Conservation (phyloP, 2,888 invertebrate genomes). For the Pyrgus malvae region DNA sequence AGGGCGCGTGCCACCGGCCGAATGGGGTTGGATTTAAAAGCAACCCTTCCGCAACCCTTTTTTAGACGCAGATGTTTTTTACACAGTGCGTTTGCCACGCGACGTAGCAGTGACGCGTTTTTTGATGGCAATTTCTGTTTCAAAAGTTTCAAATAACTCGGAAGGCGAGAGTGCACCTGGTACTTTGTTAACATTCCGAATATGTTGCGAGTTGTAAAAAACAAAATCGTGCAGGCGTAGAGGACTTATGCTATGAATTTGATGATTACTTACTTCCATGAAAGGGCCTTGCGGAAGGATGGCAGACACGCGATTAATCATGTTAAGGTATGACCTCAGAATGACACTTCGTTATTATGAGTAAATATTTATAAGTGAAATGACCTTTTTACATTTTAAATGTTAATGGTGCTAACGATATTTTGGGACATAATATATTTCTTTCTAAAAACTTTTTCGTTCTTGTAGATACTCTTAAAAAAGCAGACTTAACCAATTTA, state of each 20-base stretch:
- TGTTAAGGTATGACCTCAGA: conserved; percentile 10
- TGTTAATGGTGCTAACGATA: too few relatives aligned
- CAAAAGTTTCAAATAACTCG: conserved; percentile 14
- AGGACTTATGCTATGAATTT: conserved; percentile 5
- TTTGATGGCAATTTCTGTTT: conserved; percentile 36
- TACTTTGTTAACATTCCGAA: conserved; percentile 19
- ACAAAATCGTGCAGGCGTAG: conserved; percentile 8
- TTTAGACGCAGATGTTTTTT: conserved; percentile 69
- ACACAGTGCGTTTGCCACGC: conserved; percentile 58
- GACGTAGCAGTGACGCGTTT: conserved; percentile 54
- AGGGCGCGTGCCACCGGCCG: conserved; percentile 44
- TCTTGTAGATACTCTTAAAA: too few relatives aligned
- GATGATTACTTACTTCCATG: conserved; percentile 3
- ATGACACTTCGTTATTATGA: too few relatives aligned
- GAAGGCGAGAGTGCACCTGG: conserved; percentile 16
- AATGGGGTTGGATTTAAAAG: conserved; percentile 44
- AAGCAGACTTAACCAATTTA: too few relatives aligned
- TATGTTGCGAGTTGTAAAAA: background rate
- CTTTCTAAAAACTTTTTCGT: too few relatives aligned
- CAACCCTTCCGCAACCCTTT: conserved; percentile 75
- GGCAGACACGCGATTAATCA: background rate
- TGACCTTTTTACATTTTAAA: too few relatives aligned
- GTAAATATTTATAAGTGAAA: too few relatives aligned
- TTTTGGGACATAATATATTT: too few relatives aligned
- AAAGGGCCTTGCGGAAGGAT: background rate